Conservation (phyloP, 1,140 invertebrate species). For the Pseudomyrmex pallidus region DNA sequence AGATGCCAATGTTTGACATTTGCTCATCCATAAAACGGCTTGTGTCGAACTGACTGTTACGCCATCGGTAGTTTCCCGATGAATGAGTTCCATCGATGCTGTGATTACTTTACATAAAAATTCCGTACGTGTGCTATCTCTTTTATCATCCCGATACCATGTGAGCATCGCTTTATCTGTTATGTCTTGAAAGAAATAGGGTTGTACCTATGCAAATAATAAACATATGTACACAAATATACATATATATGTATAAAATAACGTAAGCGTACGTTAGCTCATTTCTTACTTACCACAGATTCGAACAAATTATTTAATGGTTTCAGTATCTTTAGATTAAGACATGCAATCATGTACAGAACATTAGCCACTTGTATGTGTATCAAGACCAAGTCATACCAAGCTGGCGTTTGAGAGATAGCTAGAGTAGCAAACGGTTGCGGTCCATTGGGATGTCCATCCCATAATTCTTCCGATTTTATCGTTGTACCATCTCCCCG, state of each 20-base stretch:
- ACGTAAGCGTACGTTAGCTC: slow-evolving; percentile 27
- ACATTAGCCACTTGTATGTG: slow-evolving; percentile 92
- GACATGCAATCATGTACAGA: slow-evolving; percentile 91
- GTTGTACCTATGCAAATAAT: slow-evolving; percentile 81
- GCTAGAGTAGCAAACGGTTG: slow-evolving; percentile 91
- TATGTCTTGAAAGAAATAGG: slow-evolving; percentile 85
- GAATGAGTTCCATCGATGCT: slow-evolving; percentile 87
- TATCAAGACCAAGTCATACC: slow-evolving; percentile 91
- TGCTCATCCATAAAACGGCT: slow-evolving; percentile 89
- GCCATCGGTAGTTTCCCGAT: slow-evolving; percentile 85
- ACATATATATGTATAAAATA: background rate
- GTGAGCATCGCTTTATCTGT: slow-evolving; percentile 80
- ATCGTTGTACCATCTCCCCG: slow-evolving; percentile 80
- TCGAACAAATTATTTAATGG: slow-evolving; percentile 92
- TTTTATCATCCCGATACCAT: slow-evolving; percentile 84
- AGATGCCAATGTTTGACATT: slow-evolving; percentile 89
- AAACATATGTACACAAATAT: background rate
- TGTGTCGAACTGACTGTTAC: slow-evolving; percentile 86
- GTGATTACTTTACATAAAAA: slow-evolving; percentile 89
- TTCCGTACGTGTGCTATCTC: slow-evolving; percentile 86
- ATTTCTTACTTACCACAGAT: slow-evolving; percentile 85
- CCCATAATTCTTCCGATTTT: slow-evolving; percentile 89
- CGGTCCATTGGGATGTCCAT: slow-evolving; percentile 85
- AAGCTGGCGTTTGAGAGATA: slow-evolving; percentile 90
- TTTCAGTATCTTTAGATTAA: slow-evolving; percentile 91